Base-by-base conservation (phyloP, 1,140 invertebrate species). In the Trialeurodes vaporariorum region DNA sequence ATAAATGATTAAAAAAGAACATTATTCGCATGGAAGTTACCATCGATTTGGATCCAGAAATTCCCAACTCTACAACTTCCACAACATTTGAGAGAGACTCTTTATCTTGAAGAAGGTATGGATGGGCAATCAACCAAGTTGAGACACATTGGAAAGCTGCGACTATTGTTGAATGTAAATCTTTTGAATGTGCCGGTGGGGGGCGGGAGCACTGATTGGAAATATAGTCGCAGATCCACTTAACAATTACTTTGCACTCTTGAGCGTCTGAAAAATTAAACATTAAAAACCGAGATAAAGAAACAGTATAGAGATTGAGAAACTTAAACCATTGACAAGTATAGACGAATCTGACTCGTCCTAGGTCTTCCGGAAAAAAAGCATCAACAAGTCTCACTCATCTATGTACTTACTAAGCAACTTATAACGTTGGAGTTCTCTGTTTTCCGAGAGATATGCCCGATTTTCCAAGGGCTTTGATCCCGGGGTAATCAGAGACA, bases 221-320 rank as follows among this genome's bases (percentile, higher is more conserved):
- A 72, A 99, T 98, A 77, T 98, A 98, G 81, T 98, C 94, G 79
- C 94, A 96, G 65, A 98, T 86, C 94, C 96, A 96, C 77, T 96
- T 94, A 2, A 98, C 92, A n/a, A 93, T 91, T 74, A 94, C 82
- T 81, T 92, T 91, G 76, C 92, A 92, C 78, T 94, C 92, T 70
- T 91, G 78, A 62, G 87, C 87, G 82, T 93, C 90, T 92, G 75
- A 21, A 74, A 73, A 66, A 59, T 23, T 65, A 72, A 66, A 69
- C n/a, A n/a, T n/a, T n/a, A n/a, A n/a, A n/a, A n/a, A n/a, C n/a
- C n/a, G n/a, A n/a, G n/a, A n/a, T n/a, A n/a, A n/a, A 61, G 34
- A n/a, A 59, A n/a, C 49, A 59, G n/a, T 23, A 12, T 58, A 21
- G 25, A n/a, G n/a, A n/a, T n/a, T n/a, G n/a, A n/a, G n/a, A n/a